These are phyloP conservation scores for Acanthiza pusilla DNA, from an alignment of 2,797 vertebrate genomes.

Conservation along the genomic window DNA sequence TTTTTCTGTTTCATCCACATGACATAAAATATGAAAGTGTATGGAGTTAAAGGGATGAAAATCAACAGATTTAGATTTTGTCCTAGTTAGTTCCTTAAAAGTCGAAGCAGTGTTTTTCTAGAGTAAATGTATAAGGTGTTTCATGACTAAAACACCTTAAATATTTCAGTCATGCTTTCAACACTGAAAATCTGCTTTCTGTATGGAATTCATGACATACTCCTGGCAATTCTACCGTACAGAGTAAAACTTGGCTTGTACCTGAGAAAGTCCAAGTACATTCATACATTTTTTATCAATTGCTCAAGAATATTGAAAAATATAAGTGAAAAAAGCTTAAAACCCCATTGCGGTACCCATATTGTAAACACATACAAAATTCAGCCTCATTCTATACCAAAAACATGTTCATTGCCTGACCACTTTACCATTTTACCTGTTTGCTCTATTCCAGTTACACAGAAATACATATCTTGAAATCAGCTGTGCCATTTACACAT, in stretches of 20 bases:
- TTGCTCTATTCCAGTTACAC: not conserved
- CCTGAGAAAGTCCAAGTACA: not conserved
- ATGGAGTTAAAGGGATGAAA: not conserved
- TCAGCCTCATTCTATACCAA: not conserved
- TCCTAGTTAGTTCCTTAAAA: not conserved
- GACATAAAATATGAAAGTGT: not conserved
- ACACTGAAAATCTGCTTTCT: constrained; percentile 2
- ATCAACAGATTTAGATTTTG: not conserved
- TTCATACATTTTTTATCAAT: not conserved
- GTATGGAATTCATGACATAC: not conserved
- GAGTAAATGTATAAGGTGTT: not conserved
- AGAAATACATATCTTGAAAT: not conserved
- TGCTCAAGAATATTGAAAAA: not conserved
- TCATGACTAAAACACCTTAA: not conserved
- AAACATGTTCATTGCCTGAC: not conserved
- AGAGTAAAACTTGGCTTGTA: not conserved
- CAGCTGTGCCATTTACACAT: not conserved
- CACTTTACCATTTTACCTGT: not conserved
- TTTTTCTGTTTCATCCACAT: not conserved
- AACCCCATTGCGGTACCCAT: fast-evolving
- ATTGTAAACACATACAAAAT: not conserved
- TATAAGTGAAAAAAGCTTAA: not conserved
- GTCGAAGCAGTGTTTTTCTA: not conserved
- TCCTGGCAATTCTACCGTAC: not conserved
- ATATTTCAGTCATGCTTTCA: not conserved